Evolutionary conservation across 2,113 vertebrate species (phyloP).

Genomic region (Podarcis cretensis): DNA sequence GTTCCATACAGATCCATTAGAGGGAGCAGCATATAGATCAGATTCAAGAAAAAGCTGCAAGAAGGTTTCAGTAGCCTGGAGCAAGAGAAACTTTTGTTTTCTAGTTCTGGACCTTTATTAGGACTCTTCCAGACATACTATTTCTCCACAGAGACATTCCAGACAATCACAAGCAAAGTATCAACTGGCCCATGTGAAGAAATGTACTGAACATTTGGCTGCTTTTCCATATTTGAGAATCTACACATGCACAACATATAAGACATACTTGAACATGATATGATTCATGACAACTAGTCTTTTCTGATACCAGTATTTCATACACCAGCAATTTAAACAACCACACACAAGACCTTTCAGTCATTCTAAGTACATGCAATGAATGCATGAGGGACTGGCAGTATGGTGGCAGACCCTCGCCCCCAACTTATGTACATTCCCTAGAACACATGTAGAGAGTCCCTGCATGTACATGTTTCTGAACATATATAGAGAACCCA

Average conservation of each 20-base stretch:
- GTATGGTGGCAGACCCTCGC: no score
- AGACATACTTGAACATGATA: not conserved
- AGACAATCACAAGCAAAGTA: not conserved
- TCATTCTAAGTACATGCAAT: not conserved
- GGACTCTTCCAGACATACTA: not conserved
- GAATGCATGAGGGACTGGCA: not conserved
- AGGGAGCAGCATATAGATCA: not conserved
- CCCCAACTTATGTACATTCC: not conserved
- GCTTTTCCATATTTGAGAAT: not conserved
- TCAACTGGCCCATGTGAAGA: not conserved
- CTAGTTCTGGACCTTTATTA: not conserved
- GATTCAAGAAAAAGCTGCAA: not conserved
- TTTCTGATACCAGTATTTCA: not conserved
- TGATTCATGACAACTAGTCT: not conserved
- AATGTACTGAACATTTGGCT: not conserved
- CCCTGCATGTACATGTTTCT: no score
- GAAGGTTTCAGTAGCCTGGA: not conserved
- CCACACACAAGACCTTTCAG: not conserved
- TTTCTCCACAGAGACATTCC: not conserved
- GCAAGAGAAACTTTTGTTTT: not conserved
- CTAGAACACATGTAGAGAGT: not conserved
- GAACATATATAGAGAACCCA: no score
- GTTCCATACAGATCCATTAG: slow-evolving; percentile 3
- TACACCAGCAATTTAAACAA: no score
- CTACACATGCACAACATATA: not conserved